Evolutionary conservation across 2,888 invertebrate genomes (phyloP), one percentile per base, ranked within the genome.

Genomic region (Caenorhabditis imperialis): DNA sequence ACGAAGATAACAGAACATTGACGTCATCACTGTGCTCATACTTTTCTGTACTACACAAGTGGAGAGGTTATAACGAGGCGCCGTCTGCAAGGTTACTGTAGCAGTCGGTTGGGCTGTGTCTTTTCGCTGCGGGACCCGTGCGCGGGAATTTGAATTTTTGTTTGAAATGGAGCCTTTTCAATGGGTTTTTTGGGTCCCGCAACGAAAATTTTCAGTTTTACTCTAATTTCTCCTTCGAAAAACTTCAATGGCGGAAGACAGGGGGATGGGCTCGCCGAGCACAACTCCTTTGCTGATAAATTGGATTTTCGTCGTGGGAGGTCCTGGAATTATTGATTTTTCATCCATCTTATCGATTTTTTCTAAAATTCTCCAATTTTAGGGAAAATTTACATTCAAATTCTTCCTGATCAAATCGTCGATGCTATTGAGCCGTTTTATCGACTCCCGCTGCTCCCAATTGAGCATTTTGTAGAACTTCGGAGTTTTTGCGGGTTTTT

Each of bases 41-140:
- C 65, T 70, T 50, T 82, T 82, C 54, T 82, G 78, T 7, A 82
- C 80, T n/a, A 79, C 78, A 57, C 81, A 82, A 1, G 79, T 70
- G 18, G 77, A 73, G 14, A 82, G 37, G 16, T 62, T 55, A 50
- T 81, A 75, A 1, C 44, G 33, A 0, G 76, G 65, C 18, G 75
- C 72, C 1, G 62, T 60, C 73, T 71, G 53, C 44, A 75, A 72
- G 18, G 27, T 18, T 12, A 1, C 3, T 14, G 20, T 30, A 30
- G 30, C 30, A 30, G 30, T 7, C 7, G 7, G 30, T 6, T 30
- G 30, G 30, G 30, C 30, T 6, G 30, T 7, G 30, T 30, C 30
- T 30, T 10, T 30, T 30, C 10, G 30, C 30, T 7, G 10, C 30
- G 30, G 7, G 30, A 30, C 6, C 30, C 6, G 30, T 10, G 30